Evolutionary conservation across 2,797 vertebrate genomes (phyloP).

Genomic region (Chelon labrosus): DNA sequence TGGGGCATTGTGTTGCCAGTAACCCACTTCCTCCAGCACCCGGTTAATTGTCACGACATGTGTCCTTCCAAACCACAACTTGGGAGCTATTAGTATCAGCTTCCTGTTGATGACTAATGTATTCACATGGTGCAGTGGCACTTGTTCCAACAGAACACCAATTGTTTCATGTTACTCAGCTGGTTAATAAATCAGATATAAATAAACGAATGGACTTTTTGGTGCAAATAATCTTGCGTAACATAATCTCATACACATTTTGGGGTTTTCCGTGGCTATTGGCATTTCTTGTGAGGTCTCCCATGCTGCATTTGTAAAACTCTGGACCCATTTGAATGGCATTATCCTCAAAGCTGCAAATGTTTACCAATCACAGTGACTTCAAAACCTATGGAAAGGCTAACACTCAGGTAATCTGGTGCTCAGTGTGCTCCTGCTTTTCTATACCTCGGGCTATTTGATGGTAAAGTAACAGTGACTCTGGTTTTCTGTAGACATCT

Average conservation of each 20-base stretch:
- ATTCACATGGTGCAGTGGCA: slow-evolving; percentile 26
- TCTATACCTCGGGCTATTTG: slow-evolving; percentile 24
- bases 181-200: slow-evolving; percentile 26
- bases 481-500: slow-evolving; percentile 64
- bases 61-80: slow-evolving; percentile 70
- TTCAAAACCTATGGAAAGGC: neutral
- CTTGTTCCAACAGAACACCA: slow-evolving; percentile 27
- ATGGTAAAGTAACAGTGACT: slow-evolving; percentile 39
- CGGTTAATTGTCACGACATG: slow-evolving; percentile 71
- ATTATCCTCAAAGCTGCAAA: neutral
- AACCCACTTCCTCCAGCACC: slow-evolving; percentile 71
- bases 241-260: neutral
- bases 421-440: slow-evolving; percentile 8
- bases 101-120: slow-evolving; percentile 71
- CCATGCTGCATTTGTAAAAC: slow-evolving; percentile 9
- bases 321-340: neutral
- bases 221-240: slow-evolving; percentile 14
- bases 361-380: neutral
- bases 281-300: neutral
- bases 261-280: neutral
- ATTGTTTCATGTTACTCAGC: slow-evolving; percentile 20
- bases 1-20: slow-evolving; percentile 75
- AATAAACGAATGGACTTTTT: slow-evolving; percentile 25
- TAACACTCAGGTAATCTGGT: slow-evolving; percentile 20
- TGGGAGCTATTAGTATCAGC: slow-evolving; percentile 60